Percentiles rank a stretch among this genome's conserved stretches.
Evolutionary conservation across 2,888 invertebrate genomes (phyloP).

Genomic region (Liposcelis brunnea): DNA sequence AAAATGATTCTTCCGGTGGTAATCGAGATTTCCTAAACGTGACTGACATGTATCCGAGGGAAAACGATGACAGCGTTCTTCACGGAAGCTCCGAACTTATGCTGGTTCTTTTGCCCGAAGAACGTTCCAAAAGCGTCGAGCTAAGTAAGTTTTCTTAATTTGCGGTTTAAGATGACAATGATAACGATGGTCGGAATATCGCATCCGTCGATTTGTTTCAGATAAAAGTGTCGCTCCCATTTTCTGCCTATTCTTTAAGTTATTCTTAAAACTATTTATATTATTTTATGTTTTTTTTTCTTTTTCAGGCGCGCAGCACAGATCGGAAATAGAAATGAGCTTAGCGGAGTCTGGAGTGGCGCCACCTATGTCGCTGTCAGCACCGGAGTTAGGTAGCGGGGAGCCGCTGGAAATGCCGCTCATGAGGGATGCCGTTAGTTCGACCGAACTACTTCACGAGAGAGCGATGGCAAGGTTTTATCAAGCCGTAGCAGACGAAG

Average conservation of each 20-base stretch:
- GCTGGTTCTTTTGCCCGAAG: slow-evolving; percentile 40
- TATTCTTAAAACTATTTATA: no score
- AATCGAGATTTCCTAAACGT: no score
- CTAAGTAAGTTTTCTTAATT: slow-evolving; percentile 7
- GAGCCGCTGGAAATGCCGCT: slow-evolving; percentile 35
- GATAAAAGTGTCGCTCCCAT: no score
- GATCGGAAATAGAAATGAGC: slow-evolving; percentile 2
- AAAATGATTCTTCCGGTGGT: no score
- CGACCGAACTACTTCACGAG: slow-evolving; percentile 66
- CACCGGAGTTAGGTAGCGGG: slow-evolving; percentile 55
- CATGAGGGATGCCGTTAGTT: slow-evolving; percentile 58
- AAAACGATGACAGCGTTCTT: slow-evolving; percentile 27
- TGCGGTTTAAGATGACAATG: no score
- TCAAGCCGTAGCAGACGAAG: slow-evolving; percentile 56
- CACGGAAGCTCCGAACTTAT: slow-evolving; percentile 65
- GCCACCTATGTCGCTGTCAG: slow-evolving; percentile 64
- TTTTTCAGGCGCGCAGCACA: slow-evolving; percentile 4
- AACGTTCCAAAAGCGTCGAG: not conserved
- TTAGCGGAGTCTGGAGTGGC: slow-evolving; percentile 44
- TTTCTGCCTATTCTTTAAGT: no score
- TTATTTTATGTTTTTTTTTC: not conserved
- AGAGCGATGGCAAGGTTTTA: slow-evolving; percentile 67
- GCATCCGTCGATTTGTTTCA: no score
- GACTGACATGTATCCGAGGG: no score
- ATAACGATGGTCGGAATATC: no score